A percentile compares a stretch with the other conserved stretches of the same genome.
phyloP scores from a whole-genome alignment of 2,797 vertebrate species.

The Discoglossus pictus region DNA sequence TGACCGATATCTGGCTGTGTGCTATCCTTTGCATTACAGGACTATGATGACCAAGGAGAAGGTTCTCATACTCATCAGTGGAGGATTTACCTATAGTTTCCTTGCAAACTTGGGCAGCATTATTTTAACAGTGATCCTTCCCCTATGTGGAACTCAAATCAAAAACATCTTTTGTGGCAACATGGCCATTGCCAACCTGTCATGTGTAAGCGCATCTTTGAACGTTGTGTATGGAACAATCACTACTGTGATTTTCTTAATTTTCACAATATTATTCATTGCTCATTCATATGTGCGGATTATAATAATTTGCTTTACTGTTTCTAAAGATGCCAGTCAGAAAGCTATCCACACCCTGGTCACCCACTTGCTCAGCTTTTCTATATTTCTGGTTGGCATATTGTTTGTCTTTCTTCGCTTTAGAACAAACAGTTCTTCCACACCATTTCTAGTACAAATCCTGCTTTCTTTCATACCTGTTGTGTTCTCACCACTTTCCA shows the following conservation, averaged over 20 bases:
- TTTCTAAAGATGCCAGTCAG: neutral
- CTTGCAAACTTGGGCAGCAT: no score
- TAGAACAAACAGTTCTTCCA: neutral
- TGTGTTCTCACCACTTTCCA: slow-evolving; percentile 16
- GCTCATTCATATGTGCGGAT: slow-evolving; percentile 13
- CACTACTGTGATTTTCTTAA: neutral
- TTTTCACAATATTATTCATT: neutral
- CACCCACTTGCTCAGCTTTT: slow-evolving; percentile 37
- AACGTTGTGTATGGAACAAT: neutral
- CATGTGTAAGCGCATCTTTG: no score
- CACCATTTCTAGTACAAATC: neutral
- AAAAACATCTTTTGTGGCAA: no score
- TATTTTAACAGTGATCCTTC: no score
- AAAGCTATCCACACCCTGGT: slow-evolving; percentile 34
- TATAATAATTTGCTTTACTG: slow-evolving; percentile 1
- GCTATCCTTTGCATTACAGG: no score
- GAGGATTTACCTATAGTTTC: no score
- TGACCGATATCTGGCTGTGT: no score
- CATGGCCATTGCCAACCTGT: no score
- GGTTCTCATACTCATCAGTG: no score
- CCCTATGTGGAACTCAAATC: no score
- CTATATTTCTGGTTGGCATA: slow-evolving; percentile 4
- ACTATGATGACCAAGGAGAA: no score
- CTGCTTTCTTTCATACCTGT: neutral
- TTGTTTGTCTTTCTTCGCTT: slow-evolving; percentile 13